phyloP scores from a whole-genome alignment of 2,113 vertebrate genomes.

The Meriones unguiculatus region DNA sequence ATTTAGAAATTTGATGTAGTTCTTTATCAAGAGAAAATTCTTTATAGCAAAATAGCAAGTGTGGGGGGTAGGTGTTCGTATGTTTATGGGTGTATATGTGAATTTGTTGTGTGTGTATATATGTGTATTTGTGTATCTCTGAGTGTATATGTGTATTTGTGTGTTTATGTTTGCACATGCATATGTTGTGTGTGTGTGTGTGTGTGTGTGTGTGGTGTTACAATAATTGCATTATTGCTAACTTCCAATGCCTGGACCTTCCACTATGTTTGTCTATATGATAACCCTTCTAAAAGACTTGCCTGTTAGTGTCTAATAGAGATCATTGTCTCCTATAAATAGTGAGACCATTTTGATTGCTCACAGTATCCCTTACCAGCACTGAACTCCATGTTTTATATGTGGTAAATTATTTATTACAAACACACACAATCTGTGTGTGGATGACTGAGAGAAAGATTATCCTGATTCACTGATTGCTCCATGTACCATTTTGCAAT shows the following conservation, averaged over 20 bases:
- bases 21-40: neutral
- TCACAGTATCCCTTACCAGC: neutral
- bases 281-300: neutral
- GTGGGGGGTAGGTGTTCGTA: neutral
- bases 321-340: neutral
- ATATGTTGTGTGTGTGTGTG: neutral
- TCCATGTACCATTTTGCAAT: neutral
- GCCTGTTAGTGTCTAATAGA: neutral
- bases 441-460: neutral
- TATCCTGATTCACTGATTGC: neutral
- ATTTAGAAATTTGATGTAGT: slow-evolving; percentile 7
- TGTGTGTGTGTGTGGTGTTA: neutral
- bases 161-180: neutral
- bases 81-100: neutral
- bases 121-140: neutral
- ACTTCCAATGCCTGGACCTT: neutral
- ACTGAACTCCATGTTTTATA: neutral
- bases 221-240: neutral
- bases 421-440: neutral
- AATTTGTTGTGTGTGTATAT: neutral
- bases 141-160: neutral
- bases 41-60: neutral
- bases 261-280: neutral
- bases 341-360: slow-evolving; percentile 8
- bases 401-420: neutral